A percentile compares a stretch with the other conserved stretches of the same genome.
Evolutionary conservation across 1,140 invertebrate genomes (phyloP).

Genomic region (Trichonephila inaurata): DNA sequence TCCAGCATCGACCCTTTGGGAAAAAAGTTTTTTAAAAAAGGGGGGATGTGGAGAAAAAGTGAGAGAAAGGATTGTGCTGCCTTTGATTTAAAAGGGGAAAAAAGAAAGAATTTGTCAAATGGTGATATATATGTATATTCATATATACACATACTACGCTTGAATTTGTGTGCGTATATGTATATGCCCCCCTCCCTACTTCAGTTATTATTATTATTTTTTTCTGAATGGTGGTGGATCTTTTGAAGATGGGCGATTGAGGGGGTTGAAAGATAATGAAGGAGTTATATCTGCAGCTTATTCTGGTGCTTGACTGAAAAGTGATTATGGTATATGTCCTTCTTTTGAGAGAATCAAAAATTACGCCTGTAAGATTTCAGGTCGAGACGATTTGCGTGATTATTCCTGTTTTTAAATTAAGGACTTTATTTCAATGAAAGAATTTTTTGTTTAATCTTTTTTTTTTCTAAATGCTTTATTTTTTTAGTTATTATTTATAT

Average conservation of each 20-base stretch:
- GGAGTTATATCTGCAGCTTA: conserved; percentile 55
- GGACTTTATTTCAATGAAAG: too few species aligned
- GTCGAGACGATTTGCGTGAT: neutral
- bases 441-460: too few species aligned
- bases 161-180: neutral
- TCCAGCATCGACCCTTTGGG: conserved; percentile 38
- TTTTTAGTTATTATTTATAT: too few species aligned
- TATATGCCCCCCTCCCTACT: neutral
- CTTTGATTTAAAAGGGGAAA: conserved; percentile 66
- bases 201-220: neutral
- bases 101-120: conserved; percentile 63
- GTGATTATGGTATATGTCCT: conserved; percentile 39
- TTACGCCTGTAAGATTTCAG: neutral
- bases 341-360: neutral
- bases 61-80: conserved; percentile 22
- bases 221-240: neutral
- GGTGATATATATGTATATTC: conserved; percentile 32
- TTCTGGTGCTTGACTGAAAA: conserved; percentile 51
- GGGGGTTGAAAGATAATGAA: conserved; percentile 53
- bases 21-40: conserved; percentile 22
- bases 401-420: neutral
- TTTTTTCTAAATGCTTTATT: too few species aligned
- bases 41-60: neutral
- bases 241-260: conserved; percentile 53
- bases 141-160: neutral